Evolutionary conservation across 2,113 vertebrate genomes (phyloP).

Genomic region (Nyctereutes procyonoides): DNA sequence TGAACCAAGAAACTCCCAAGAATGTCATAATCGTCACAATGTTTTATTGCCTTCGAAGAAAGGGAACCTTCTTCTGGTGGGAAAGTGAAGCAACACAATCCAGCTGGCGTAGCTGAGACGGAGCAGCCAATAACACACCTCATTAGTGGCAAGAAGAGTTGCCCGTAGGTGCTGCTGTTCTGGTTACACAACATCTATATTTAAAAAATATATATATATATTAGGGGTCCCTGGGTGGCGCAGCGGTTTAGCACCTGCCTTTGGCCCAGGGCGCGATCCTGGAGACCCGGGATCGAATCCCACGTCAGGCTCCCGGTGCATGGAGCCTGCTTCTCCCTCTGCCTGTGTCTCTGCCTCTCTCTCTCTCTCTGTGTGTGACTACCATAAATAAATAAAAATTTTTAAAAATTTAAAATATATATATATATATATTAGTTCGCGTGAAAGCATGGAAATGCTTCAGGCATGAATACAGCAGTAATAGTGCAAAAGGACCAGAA

Average conservation of each 20-base stretch:
- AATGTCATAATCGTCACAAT: background rate
- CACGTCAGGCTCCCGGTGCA: too few species aligned
- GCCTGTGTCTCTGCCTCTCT: too few species aligned
- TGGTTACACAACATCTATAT: conserved; percentile 16
- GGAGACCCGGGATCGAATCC: too few species aligned
- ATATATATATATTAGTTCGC: background rate
- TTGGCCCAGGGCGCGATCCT: too few species aligned
- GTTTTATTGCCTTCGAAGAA: background rate
- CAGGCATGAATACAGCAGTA: background rate
- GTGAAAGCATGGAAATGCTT: background rate
- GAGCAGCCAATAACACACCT: background rate
- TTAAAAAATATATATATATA: background rate
- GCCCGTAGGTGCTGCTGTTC: background rate
- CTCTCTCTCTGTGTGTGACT: too few species aligned
- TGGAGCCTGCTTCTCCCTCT: too few species aligned
- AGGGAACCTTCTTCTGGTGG: background rate
- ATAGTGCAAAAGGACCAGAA: background rate
- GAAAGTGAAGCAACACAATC: background rate
- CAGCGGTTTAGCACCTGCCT: too few species aligned
- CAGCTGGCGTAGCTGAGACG: background rate
- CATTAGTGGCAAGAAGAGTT: background rate
- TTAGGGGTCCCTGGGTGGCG: background rate
- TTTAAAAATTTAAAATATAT: background rate
- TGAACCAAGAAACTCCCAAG: background rate
- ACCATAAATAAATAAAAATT: too few species aligned